Base-by-base conservation (phyloP, 2,888 invertebrate species). In the Steinernema scapterisci region DNA sequence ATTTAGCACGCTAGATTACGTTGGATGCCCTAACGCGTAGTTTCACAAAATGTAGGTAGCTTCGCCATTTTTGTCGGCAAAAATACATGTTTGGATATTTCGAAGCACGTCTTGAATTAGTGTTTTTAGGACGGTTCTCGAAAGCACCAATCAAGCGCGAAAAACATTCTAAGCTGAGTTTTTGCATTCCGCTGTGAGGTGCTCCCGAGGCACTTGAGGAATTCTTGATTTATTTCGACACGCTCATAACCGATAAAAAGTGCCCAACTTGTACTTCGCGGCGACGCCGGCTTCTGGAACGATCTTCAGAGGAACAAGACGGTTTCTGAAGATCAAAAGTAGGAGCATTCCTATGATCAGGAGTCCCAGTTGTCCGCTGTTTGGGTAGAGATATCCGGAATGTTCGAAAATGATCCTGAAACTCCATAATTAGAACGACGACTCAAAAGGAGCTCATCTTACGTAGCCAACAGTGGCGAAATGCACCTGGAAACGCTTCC, bases 391-490 rank as follows among this genome's bases (percentile, higher is more conserved):
- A 72, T 80, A 81, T 25, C 81, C 81, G n/a, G 77, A 76, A 63
- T 79, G 76, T 74, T 81, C 79, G 76, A 80, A 81, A 13, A 81
- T 75, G 51, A 76, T 77, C 38, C 79, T 81, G 72, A 38, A 79
- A 73, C 1, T 3, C 13, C 25, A 27, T 46, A 1, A 9, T 25
- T 25, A 1, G 54, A 54, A n/a, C n/a, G n/a, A n/a, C n/a, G n/a
- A n/a, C n/a, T 9, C 19, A 1, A 52, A 27, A 19, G 23, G 71
- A 52, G 25, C 38, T 31, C 6, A 48, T 48, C 78, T 74, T 63
- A 81, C 80, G 81, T 80, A 5, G 79, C 77, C 52, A 80, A 19
- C 44, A 82, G 76, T 1, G 79, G 79, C n/a, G 80, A 76, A n/a
- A 79, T 76, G 70, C 79, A 81, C 19, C 79, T 80, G 0, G 80